These are phyloP conservation scores for Osmoderma eremita DNA, from an alignment of 2,888 invertebrate species.

Conservation along the genomic window DNA sequence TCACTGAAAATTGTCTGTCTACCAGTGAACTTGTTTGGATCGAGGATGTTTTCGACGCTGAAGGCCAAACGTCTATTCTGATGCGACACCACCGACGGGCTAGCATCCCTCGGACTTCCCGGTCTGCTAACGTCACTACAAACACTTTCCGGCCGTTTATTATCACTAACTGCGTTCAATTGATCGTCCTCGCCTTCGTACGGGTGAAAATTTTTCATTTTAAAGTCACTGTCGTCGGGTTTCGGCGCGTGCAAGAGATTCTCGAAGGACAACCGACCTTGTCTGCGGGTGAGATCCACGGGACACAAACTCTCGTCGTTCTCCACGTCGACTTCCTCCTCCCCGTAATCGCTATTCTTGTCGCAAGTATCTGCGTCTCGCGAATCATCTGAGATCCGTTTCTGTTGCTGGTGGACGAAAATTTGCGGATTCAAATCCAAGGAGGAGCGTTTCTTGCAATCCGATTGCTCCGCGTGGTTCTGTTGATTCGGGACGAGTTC, in stretches of 20 bases:
- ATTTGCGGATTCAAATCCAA: constrained; percentile 54
- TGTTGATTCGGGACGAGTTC: constrained; percentile 44
- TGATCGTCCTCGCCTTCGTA: constrained; percentile 45
- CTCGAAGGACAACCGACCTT: constrained; percentile 57
- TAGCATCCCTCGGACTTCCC: constrained; percentile 58
- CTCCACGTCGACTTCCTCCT: constrained; percentile 62
- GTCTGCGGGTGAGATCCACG: constrained; percentile 63
- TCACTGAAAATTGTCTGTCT: constrained; percentile 63
- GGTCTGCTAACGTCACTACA: constrained; percentile 64
- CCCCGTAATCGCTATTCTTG: constrained; percentile 55
- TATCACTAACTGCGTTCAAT: constrained; percentile 38
- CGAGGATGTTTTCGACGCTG: constrained; percentile 90
- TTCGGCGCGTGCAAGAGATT: constrained; percentile 54
- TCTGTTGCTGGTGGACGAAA: constrained; percentile 58
- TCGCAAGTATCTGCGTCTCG: constrained; percentile 61
- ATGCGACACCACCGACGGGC: constrained; percentile 64
- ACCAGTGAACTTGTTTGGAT: constrained; percentile 91
- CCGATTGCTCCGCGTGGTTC: constrained; percentile 45
- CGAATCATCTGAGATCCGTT: constrained; percentile 61
- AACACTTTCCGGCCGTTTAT: constrained; percentile 62
- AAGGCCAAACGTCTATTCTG: constrained; percentile 80
- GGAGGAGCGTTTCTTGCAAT: constrained; percentile 52
- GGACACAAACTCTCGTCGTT: constrained; percentile 63
- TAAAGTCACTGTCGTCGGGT: constrained; percentile 55
- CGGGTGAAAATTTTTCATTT: constrained; percentile 39